These are phyloP conservation scores for Lycodopsis pacificus DNA, from an alignment of 2,797 vertebrate genomes.

Conservation along the genomic window DNA sequence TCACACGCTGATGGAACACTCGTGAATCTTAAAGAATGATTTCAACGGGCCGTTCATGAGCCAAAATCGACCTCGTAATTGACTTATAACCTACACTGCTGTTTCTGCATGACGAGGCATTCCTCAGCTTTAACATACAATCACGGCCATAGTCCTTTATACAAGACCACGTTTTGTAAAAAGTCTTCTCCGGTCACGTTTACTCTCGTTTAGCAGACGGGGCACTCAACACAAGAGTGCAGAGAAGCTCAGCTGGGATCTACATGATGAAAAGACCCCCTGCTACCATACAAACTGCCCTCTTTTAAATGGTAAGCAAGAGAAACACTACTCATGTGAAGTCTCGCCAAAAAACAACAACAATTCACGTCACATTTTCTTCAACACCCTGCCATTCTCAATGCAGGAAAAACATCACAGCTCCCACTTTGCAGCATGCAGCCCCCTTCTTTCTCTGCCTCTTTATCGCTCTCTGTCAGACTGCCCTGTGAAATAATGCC, in stretches of 20 bases:
- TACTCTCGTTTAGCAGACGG: slow-evolving; percentile 3
- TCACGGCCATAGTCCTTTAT: slow-evolving; percentile 47
- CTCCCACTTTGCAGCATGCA: not conserved
- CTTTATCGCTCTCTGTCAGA: slow-evolving; percentile 5
- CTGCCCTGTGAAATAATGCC: slow-evolving; percentile 6
- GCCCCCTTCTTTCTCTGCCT: slow-evolving; percentile 3
- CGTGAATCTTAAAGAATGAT: slow-evolving; percentile 64
- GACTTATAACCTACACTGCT: slow-evolving; percentile 62
- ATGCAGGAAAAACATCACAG: slow-evolving; percentile 44
- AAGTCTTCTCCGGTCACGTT: slow-evolving; percentile 31
- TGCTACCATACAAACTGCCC: not conserved
- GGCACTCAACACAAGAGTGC: not conserved
- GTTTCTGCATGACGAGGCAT: slow-evolving; percentile 67
- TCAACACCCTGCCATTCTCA: not conserved
- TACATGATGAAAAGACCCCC: slow-evolving; percentile 21
- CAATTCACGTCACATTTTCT: slow-evolving; percentile 18
- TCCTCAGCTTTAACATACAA: slow-evolving; percentile 40
- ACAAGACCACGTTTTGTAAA: slow-evolving; percentile 53
- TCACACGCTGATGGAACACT: slow-evolving; percentile 34
- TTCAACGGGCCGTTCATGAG: slow-evolving; percentile 58
- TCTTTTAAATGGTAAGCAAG: slow-evolving; percentile 30
- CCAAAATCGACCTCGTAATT: slow-evolving; percentile 62
- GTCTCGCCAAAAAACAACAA: not conserved
- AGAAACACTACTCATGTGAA: not conserved
- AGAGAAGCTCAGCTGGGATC: slow-evolving; percentile 1